Percentiles rank a stretch among this genome's conserved stretches.
phyloP scores from a whole-genome alignment of 2,797 vertebrate species.

The Tachyglossus aculeatus region DNA sequence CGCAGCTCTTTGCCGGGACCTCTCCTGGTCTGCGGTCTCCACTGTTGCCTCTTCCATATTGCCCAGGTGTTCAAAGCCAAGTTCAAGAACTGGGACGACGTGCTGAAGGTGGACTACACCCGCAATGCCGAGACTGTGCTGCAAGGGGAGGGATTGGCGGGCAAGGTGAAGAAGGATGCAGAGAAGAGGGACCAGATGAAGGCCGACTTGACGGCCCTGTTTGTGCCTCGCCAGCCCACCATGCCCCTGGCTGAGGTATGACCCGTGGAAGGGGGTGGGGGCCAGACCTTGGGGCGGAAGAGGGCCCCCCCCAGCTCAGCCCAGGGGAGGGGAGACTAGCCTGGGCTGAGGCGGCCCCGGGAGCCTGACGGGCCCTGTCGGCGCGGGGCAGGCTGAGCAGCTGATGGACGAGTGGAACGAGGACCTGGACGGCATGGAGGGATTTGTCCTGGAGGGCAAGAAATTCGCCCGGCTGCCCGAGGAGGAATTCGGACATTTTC shows the following conservation, averaged over 20 bases:
- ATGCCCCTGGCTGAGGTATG: constrained; percentile 86
- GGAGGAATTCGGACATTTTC: constrained; percentile 97
- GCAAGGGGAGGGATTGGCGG: constrained; percentile 78
- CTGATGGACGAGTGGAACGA: constrained; percentile 99
- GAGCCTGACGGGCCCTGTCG: background rate
- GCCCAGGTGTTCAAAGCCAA: constrained; percentile 94
- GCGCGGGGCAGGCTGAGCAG: constrained; percentile 84
- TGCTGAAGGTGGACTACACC: constrained; percentile 94
- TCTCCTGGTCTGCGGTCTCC: fast-evolving
- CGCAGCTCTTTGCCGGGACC: background rate
- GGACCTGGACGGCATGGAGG: constrained; percentile 97
- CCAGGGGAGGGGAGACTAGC: background rate
- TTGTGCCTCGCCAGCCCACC: constrained; percentile 91
- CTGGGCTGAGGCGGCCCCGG: background rate
- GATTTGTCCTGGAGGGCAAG: constrained; percentile 95
- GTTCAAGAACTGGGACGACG: constrained; percentile 98
- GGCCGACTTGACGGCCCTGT: constrained; percentile 93
- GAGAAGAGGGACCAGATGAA: constrained; percentile 97
- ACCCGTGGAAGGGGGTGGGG: fast-evolving
- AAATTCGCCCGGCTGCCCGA: constrained; percentile 96
- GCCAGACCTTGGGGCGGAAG: background rate
- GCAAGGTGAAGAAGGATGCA: constrained; percentile 92
- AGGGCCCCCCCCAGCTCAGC: background rate
- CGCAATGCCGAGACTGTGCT: constrained; percentile 89
- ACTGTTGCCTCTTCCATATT: fast-evolving